phyloP scores from a whole-genome alignment of 2,888 invertebrate genomes.

The Linnaemya tessellans region DNA sequence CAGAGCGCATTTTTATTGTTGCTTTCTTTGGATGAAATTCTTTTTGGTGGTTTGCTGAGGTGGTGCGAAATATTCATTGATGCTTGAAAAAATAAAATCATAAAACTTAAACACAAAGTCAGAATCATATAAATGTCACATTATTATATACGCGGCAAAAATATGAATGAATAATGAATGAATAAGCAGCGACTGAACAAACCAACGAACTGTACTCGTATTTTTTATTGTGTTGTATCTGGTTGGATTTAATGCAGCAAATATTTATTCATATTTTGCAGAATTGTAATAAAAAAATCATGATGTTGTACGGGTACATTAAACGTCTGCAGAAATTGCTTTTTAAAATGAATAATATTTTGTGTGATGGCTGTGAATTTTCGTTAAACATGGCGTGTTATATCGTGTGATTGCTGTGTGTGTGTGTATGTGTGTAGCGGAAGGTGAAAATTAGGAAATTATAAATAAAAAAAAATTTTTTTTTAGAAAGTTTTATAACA shows the following conservation, averaged over 20 bases:
- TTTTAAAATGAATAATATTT: conserved; percentile 32
- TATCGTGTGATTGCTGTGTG: background rate
- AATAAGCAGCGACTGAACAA: conserved; percentile 33
- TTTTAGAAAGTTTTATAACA: conserved; percentile 30
- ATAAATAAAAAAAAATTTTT: background rate
- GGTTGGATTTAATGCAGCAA: background rate
- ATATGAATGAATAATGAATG: conserved; percentile 58
- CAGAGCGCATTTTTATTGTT: background rate
- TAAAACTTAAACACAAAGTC: conserved; percentile 29
- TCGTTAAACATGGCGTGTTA: background rate
- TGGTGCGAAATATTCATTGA: conserved; percentile 51
- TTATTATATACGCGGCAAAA: conserved; percentile 54
- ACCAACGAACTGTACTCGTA: background rate
- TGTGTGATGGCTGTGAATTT: conserved; percentile 21
- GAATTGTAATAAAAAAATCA: conserved; percentile 5
- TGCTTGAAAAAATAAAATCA: conserved; percentile 34
- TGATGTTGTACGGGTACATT: conserved; percentile 24
- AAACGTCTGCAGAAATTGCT: conserved; percentile 9
- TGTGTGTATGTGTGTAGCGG: conserved; percentile 37
- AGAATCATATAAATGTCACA: conserved; percentile 54
- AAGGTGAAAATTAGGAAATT: conserved; percentile 67
- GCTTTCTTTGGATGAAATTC: background rate
- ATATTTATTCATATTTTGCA: background rate
- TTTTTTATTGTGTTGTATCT: conserved; percentile 8
- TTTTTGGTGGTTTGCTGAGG: background rate